Conservation (phyloP, 2,113 vertebrate genomes). For the Hydropotes inermis region DNA sequence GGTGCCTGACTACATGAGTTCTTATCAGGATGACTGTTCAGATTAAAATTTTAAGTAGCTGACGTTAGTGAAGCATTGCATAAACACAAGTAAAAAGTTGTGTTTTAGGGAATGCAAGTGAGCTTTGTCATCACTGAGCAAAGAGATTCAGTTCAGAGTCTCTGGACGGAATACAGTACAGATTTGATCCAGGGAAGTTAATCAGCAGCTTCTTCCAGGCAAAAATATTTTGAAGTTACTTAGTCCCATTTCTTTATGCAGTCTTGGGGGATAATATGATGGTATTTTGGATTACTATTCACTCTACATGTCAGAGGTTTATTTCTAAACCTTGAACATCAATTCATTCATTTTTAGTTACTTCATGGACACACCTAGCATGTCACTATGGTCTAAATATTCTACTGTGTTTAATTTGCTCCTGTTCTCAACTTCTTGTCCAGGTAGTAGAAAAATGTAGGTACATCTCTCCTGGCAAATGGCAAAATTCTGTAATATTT, state of each 20-base stretch:
- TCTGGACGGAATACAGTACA: fast-evolving
- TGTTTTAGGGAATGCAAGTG: background rate
- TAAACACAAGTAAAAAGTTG: conserved; percentile 38
- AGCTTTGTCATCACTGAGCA: background rate
- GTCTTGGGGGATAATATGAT: background rate
- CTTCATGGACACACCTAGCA: background rate
- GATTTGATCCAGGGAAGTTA: background rate
- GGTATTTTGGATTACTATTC: background rate
- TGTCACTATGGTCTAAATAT: background rate
- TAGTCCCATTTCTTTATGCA: background rate
- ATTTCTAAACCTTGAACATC: background rate
- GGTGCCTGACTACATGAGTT: conserved; percentile 35
- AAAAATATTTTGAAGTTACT: background rate
- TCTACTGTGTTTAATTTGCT: background rate
- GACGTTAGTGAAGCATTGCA: background rate
- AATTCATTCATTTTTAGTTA: background rate
- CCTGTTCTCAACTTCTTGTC: background rate
- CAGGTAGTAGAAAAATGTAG: background rate
- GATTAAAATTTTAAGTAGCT: conserved; percentile 47
- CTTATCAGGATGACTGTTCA: conserved; percentile 46
- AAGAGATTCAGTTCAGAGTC: background rate
- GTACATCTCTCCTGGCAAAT: background rate
- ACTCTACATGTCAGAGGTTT: background rate
- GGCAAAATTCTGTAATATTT: background rate
- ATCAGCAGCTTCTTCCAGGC: background rate